phyloP scores from a whole-genome alignment of 2,113 vertebrate species.

The Ardeotis arabs region DNA sequence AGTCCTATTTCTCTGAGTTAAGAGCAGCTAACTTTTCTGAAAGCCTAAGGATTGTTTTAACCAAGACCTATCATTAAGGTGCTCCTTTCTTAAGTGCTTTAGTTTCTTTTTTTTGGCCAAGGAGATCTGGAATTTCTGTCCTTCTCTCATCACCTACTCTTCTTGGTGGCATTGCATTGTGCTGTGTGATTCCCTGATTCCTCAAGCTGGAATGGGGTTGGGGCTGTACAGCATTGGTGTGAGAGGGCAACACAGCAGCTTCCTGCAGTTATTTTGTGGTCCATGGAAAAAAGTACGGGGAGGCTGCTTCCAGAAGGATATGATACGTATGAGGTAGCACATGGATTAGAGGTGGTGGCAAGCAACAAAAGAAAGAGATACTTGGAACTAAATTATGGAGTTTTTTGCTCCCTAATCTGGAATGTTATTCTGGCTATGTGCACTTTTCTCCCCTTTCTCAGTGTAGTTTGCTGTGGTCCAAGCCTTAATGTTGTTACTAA shows the following conservation, averaged over 20 bases:
- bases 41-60: background rate
- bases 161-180: background rate
- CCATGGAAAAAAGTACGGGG: fast-evolving
- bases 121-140: background rate
- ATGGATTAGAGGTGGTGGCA: background rate
- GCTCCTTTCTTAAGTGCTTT: background rate
- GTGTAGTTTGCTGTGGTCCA: background rate
- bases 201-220: background rate
- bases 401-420: background rate
- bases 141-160: background rate
- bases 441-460: background rate
- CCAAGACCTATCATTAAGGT: background rate
- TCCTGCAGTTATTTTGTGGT: background rate
- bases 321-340: background rate
- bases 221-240: background rate
- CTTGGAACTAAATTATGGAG: background rate
- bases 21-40: background rate
- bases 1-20: background rate
- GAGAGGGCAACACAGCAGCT: background rate
- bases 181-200: background rate
- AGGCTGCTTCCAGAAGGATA: background rate
- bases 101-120: background rate
- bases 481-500: background rate
- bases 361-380: background rate
- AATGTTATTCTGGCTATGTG: background rate